These are phyloP conservation scores for Enteromius viviparus DNA, from an alignment of 2,797 vertebrate genomes.

Conservation along the genomic window DNA sequence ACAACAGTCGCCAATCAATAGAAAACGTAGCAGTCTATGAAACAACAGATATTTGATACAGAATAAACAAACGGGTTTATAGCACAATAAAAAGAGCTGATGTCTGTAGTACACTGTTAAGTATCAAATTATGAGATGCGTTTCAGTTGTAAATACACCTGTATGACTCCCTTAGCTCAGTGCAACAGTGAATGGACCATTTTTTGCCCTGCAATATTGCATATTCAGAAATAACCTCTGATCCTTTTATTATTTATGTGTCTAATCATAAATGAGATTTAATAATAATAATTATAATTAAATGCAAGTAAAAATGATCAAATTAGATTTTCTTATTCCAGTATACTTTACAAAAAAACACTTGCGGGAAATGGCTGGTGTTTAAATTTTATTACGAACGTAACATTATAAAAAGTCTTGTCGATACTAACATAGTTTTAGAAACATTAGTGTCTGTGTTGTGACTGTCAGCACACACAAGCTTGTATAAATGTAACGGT, in stretches of 20 bases:
- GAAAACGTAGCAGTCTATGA: conserved; percentile 26
- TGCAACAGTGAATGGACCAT: not conserved
- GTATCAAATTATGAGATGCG: conserved; percentile 1
- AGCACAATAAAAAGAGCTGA: conserved; percentile 10
- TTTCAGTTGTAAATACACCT: conserved; percentile 20
- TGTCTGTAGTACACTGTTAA: not conserved
- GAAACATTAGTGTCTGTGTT: conserved; percentile 29
- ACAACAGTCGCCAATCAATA: not conserved
- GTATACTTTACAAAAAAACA: not conserved
- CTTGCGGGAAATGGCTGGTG: not conserved
- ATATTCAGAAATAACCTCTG: not conserved
- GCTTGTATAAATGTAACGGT: conserved; percentile 18
- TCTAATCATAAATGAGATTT: not conserved
- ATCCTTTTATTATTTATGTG: not conserved
- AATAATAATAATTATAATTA: not conserved
- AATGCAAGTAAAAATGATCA: not conserved
- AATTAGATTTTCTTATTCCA: not conserved
- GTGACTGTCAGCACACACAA: not conserved
- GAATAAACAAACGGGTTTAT: conserved; percentile 28
- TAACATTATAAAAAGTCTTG: conserved; percentile 7
- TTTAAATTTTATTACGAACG: conserved; percentile 22
- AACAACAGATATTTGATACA: conserved; percentile 37
- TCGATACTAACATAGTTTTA: conserved; percentile 1
- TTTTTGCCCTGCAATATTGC: not conserved
- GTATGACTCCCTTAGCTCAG: not conserved